These are phyloP conservation scores for Notarius lentiginosus DNA, from an alignment of 2,113 vertebrate species.

Conservation along the genomic window DNA sequence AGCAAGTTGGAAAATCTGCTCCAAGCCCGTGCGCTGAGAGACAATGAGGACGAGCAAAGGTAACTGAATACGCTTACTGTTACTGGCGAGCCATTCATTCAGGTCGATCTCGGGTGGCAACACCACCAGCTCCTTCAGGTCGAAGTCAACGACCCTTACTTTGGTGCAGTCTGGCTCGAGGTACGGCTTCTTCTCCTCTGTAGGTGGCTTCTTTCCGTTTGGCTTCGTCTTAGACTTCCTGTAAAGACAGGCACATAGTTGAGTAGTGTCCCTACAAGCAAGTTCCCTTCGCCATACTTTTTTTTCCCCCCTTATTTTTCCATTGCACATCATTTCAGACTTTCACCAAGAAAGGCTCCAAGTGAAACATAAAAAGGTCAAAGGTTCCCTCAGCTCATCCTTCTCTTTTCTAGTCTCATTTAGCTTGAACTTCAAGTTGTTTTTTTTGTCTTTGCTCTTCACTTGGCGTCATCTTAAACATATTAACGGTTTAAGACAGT, in stretches of 20 bases:
- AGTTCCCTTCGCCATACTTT: background rate
- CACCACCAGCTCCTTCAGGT: slow-evolving; percentile 94
- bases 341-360: background rate
- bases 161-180: slow-evolving; percentile 92
- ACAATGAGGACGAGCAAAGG: background rate
- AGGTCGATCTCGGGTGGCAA: slow-evolving; percentile 96
- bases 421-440: background rate
- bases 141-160: slow-evolving; percentile 90
- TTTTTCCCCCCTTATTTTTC: background rate
- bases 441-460: background rate
- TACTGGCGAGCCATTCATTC: slow-evolving; percentile 98
- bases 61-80: slow-evolving; percentile 79
- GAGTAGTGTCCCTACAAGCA: background rate
- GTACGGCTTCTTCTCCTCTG: slow-evolving; percentile 95
- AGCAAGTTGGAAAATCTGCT: too few species aligned
- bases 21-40: background rate
- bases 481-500: background rate
- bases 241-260: slow-evolving; percentile 40
- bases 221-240: slow-evolving; percentile 99
- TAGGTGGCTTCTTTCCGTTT: slow-evolving; percentile 92
- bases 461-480: background rate
- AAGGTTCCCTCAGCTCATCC: background rate
- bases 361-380: background rate
- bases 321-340: background rate
- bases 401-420: background rate